Conservation (phyloP, 1,140 invertebrate genomes). For the Idris sp. region DNA sequence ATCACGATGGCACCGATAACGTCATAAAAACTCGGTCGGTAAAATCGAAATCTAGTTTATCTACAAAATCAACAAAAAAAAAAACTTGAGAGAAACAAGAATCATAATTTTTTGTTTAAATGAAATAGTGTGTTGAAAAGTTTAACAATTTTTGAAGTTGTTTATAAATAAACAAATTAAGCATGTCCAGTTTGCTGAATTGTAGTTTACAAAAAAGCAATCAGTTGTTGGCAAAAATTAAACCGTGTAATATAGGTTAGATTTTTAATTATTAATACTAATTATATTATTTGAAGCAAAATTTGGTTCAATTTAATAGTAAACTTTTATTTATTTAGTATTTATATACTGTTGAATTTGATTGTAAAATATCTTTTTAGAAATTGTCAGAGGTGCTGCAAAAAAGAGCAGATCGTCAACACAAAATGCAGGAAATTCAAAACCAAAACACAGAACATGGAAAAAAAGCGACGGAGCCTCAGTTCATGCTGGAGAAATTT, state of each 20-base stretch:
- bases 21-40: constrained; percentile 3
- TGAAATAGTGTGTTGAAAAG: too few species aligned
- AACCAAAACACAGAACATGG: constrained; percentile 86
- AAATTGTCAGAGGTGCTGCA: constrained; percentile 32
- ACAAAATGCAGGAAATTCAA: constrained; percentile 81
- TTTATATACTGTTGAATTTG: neutral
- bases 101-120: too few species aligned
- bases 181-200: constrained; percentile 10
- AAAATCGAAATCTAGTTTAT: neutral
- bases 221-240: constrained; percentile 20
- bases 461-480: constrained; percentile 82
- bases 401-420: constrained; percentile 58
- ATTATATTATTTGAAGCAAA: too few species aligned
- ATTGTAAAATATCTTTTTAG: constrained; percentile 10
- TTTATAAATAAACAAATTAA: neutral
- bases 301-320: neutral
- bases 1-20: constrained; percentile 6
- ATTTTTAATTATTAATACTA: neutral
- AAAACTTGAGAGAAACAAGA: too few species aligned
- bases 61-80: neutral
- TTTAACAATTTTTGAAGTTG: too few species aligned
- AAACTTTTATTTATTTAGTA: neutral
- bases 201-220: constrained; percentile 3
- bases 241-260: constrained; percentile 39
- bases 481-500: constrained; percentile 82